A percentile compares a stretch with the other conserved stretches of the same genome.
Evolutionary conservation across 2,888 invertebrate species (phyloP).

Genomic region (Cinara cedri): DNA sequence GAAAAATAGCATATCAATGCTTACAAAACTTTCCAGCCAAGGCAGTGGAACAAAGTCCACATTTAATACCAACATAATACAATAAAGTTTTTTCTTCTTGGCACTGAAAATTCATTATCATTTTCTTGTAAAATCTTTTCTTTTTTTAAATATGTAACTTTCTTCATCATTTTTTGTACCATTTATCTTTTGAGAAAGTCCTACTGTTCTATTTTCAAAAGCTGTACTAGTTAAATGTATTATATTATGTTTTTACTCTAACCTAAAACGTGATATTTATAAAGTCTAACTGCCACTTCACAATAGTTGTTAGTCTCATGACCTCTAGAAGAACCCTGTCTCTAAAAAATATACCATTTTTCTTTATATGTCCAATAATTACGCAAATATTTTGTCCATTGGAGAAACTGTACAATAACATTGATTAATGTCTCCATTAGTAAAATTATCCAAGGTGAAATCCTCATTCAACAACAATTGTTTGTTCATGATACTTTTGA

Average conservation of each 20-base stretch:
- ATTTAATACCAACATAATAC: slow-evolving; percentile 5
- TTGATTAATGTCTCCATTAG: slow-evolving; percentile 3
- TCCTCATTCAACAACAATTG: neutral
- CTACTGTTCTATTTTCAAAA: neutral
- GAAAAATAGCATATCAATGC: neutral
- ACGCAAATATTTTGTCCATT: neutral
- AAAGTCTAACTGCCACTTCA: neutral
- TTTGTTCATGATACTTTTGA: slow-evolving; percentile 18
- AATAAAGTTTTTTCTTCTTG: neutral
- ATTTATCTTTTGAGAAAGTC: neutral
- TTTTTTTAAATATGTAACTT: slow-evolving; percentile 4
- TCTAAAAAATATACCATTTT: neutral
- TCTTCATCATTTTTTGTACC: slow-evolving; percentile 2
- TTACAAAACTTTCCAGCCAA: slow-evolving; percentile 10
- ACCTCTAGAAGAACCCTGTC: neutral
- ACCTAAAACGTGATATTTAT: slow-evolving; percentile 14
- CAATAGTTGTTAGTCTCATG: slow-evolving; percentile 2
- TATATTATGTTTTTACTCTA: slow-evolving; percentile 10
- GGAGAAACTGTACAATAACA: neutral
- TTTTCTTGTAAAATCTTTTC: slow-evolving; percentile 6
- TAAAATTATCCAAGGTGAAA: neutral
- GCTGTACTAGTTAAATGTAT: neutral
- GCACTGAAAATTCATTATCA: neutral
- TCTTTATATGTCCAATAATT: slow-evolving; percentile 17
- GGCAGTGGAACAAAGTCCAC: neutral